phyloP scores from a whole-genome alignment of 92 coral and sea anemone genomes.

The Micromussa lordhowensis region DNA sequence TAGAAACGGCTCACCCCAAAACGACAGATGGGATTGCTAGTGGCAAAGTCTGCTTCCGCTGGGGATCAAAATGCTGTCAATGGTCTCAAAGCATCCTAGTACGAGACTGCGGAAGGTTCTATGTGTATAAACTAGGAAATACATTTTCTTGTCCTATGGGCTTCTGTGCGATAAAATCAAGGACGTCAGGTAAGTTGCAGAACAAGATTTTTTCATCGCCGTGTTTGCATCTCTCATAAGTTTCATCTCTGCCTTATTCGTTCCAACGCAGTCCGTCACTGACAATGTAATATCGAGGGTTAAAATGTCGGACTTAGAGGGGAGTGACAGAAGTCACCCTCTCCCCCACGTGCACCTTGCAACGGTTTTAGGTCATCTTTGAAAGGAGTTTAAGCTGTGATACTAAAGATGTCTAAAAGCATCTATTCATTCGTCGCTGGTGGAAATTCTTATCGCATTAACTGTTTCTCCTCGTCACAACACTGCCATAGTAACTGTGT shows the following conservation, averaged over 20 bases:
- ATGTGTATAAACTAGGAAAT: conserved; percentile 30
- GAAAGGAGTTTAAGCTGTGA: too few relatives aligned
- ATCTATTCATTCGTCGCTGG: too few relatives aligned
- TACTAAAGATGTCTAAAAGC: too few relatives aligned
- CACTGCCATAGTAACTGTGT: too few relatives aligned
- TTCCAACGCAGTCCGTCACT: too few relatives aligned
- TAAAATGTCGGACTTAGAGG: too few relatives aligned
- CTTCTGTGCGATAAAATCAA: conserved; percentile 18
- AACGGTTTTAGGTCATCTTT: too few relatives aligned
- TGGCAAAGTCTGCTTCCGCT: conserved; percentile 26
- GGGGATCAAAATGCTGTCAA: conserved; percentile 1
- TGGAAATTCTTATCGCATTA: too few relatives aligned
- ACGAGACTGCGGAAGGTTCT: conserved; percentile 46
- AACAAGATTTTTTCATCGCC: not conserved
- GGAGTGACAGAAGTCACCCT: too few relatives aligned
- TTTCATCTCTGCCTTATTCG: not conserved
- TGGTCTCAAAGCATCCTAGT: conserved; percentile 25
- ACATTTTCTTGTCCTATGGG: conserved; percentile 35
- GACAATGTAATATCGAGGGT: too few relatives aligned
- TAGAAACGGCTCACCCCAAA: conserved; percentile 19
- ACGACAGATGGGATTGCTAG: conserved; percentile 17
- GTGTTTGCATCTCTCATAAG: not conserved
- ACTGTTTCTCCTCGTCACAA: too few relatives aligned
- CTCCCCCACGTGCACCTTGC: too few relatives aligned
- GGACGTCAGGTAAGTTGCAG: not conserved